Base-by-base conservation (phyloP, 2,888 invertebrate species). In the Tineola bisselliella region DNA sequence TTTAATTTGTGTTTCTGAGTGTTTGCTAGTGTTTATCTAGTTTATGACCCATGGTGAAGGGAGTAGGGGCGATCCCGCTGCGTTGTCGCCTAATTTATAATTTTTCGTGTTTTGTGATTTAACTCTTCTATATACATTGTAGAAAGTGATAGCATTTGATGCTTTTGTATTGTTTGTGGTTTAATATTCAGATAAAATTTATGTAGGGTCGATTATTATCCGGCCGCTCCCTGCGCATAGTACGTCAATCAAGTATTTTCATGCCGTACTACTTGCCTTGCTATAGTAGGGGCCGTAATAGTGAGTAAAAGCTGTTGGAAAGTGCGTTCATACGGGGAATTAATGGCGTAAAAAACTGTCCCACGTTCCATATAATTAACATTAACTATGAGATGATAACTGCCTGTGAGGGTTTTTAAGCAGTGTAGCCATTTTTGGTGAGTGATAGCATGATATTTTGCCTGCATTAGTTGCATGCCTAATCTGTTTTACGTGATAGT, bases 261-360 rank as follows among this genome's bases (percentile, higher is more conserved):
- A 79, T 84, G 81, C 78, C 81, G 81, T 83, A 81, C 82, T 81
- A 84, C 81, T 83, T 77, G 76, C 75, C 70, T 72, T 77, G 76
- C 76, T 70, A 71, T 77, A 80, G 75, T 77, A 77, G 79, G 70
- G 77, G 75, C 76, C 77, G 77, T 73, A 77, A 77, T 84, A 84
- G 83, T 86, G 84, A 83, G 83, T 86, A 84, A 83, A 84, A 84
- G 86, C 84, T 82, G 77, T 84, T 84, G 82, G 86, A 86, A 86
- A 86, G 86, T 84, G 84, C 75, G 77, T 77, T 77, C 75, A 73
- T 75, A 78, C 73, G 72, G 75, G 80, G 79, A 81, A 78, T 43
- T 74, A 72, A 73, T 76, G 68, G 73, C 73, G 76, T 79, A 81
- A 81, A 81, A 81, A 82, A 81, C 75, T 77, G 74, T 82, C 83